Evolutionary conservation across 2,113 vertebrate genomes (phyloP).

Genomic region (Vireo altiloquus): DNA sequence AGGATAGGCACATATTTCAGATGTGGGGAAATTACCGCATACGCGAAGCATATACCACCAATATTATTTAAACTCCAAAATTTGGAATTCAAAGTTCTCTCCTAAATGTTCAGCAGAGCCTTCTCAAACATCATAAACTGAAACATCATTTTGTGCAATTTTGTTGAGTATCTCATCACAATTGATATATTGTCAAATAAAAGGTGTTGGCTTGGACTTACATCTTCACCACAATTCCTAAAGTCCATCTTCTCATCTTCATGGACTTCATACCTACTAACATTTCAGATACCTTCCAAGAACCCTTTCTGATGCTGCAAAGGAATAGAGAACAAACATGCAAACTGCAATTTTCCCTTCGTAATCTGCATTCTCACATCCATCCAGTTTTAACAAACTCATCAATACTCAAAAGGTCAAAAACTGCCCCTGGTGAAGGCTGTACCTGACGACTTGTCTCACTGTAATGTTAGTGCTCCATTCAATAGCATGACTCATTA

Average conservation of each 20-base stretch:
- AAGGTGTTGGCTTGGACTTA: neutral
- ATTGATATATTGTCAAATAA: neutral
- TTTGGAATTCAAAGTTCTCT: neutral
- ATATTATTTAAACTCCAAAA: neutral
- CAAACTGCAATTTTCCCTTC: neutral
- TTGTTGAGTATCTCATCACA: neutral
- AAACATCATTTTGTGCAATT: neutral
- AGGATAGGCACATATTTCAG: neutral
- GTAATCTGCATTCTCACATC: neutral
- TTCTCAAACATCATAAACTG: neutral
- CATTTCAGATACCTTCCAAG: neutral
- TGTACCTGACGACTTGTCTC: neutral
- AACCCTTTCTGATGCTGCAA: neutral
- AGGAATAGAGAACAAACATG: neutral
- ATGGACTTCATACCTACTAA: neutral
- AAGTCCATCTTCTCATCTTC: neutral
- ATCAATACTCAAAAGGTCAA: conserved; percentile 4
- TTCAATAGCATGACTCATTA: neutral
- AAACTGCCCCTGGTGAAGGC: neutral
- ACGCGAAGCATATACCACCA: neutral
- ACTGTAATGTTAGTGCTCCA: neutral
- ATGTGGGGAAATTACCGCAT: neutral
- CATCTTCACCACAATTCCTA: neutral
- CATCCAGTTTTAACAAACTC: neutral
- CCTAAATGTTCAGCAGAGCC: neutral